A percentile compares a stretch with the other conserved stretches of the same genome.
These are phyloP conservation scores for Pristionchus japonicus DNA, from an alignment of 2,888 invertebrate species.

Conservation along the genomic window DNA sequence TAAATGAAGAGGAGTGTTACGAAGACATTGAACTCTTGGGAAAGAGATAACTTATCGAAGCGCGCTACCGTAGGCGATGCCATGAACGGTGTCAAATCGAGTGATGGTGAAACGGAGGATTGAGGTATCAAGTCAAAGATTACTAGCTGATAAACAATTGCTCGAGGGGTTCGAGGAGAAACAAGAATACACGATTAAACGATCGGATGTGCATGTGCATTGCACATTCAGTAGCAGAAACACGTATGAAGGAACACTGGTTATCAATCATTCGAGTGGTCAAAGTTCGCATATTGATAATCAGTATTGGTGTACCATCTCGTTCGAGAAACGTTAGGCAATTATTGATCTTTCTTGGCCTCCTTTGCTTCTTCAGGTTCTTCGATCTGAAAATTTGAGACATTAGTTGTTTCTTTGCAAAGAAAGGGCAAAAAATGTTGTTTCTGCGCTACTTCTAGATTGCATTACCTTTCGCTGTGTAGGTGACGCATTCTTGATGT, in stretches of 20 bases:
- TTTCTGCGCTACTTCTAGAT: neutral
- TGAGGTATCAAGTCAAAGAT: too few species aligned
- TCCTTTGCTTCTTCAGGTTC: neutral
- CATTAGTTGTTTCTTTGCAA: neutral
- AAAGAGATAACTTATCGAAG: too few species aligned
- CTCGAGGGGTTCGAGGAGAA: neutral
- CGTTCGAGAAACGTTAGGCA: too few species aligned
- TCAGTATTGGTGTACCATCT: too few species aligned
- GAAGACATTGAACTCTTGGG: too few species aligned
- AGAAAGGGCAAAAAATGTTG: neutral
- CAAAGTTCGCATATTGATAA: too few species aligned
- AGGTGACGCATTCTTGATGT: constrained; percentile 78
- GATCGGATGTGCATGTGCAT: neutral
- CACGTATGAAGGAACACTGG: neutral
- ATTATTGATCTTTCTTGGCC: neutral
- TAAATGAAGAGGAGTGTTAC: too few species aligned
- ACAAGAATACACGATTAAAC: neutral
- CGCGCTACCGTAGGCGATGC: too few species aligned
- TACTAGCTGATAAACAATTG: neutral
- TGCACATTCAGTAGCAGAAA: neutral
- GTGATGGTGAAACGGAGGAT: too few species aligned
- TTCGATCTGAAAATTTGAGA: neutral
- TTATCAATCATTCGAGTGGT: too few species aligned
- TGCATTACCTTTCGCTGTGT: neutral
- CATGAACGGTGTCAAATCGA: too few species aligned